Evolutionary conservation across 2,888 invertebrate genomes (phyloP).

Genomic region (Drosophila subquinaria): DNA sequence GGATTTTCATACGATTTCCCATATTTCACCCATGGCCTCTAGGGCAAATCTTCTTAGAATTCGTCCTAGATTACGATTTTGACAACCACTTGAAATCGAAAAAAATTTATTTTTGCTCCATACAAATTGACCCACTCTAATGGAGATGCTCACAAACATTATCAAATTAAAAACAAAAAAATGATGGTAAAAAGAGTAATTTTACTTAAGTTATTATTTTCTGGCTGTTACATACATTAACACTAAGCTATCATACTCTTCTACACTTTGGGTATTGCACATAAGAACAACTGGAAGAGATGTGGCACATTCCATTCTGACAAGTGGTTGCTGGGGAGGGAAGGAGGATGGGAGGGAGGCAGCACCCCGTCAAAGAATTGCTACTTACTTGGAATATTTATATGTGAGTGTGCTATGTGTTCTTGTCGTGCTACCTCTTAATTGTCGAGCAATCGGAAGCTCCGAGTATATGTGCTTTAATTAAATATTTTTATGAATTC

Average conservation of each 20-base stretch:
- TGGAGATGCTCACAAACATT: too few species aligned
- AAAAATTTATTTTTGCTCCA: too few species aligned
- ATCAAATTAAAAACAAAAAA: too few species aligned
- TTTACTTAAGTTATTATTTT: too few species aligned
- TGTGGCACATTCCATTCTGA: conserved; percentile 49
- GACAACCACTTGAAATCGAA: too few species aligned
- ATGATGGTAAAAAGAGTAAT: too few species aligned
- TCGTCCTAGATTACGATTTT: too few species aligned
- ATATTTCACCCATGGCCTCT: too few species aligned
- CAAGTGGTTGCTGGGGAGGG: neutral
- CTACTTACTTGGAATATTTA: conserved; percentile 32
- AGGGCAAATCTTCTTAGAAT: too few species aligned
- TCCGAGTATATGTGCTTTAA: conserved; percentile 64
- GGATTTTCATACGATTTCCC: too few species aligned
- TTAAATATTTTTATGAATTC: conserved; percentile 57
- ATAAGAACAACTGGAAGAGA: conserved; percentile 35
- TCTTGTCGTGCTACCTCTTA: conserved; percentile 40
- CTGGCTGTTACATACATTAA: neutral
- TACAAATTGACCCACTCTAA: too few species aligned
- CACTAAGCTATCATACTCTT: neutral
- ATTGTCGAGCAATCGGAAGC: conserved; percentile 64
- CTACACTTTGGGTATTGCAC: neutral
- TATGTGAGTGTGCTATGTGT: neutral
- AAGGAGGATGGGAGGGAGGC: neutral
- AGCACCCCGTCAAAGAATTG: conserved; percentile 12